Conservation (phyloP, 1,140 invertebrate species). For the Conopomorpha cramerella region DNA sequence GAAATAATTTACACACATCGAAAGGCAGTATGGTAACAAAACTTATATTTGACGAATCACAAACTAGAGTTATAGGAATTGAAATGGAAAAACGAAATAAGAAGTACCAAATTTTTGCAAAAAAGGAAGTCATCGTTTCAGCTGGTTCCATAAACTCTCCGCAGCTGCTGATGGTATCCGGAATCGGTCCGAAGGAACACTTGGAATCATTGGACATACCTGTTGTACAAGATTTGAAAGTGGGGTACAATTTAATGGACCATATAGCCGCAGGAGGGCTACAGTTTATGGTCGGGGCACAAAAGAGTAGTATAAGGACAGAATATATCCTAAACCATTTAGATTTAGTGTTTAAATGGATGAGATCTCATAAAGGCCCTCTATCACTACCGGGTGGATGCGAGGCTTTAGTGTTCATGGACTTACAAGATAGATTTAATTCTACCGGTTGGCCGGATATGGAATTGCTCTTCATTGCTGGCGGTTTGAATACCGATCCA, state of each 20-base stretch:
- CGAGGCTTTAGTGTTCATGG: slow-evolving; percentile 78
- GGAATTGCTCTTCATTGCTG: slow-evolving; percentile 70
- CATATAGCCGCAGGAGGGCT: slow-evolving; percentile 74
- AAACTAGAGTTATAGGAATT: slow-evolving; percentile 68
- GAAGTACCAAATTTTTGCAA: slow-evolving; percentile 64
- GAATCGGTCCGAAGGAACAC: slow-evolving; percentile 75
- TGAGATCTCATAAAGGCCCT: slow-evolving; percentile 61
- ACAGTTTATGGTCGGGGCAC: slow-evolving; percentile 66
- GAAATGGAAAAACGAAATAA: slow-evolving; percentile 61
- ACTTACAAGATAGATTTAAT: slow-evolving; percentile 68
- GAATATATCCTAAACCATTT: slow-evolving; percentile 35
- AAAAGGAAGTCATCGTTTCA: slow-evolving; percentile 77
- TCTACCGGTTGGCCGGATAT: slow-evolving; percentile 73
- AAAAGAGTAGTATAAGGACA: slow-evolving; percentile 30
- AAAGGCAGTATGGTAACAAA: slow-evolving; percentile 70
- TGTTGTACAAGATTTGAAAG: slow-evolving; percentile 71
- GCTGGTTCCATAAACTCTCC: slow-evolving; percentile 77
- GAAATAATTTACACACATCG: slow-evolving; percentile 69
- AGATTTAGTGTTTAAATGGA: slow-evolving; percentile 57
- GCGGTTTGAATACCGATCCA: slow-evolving; percentile 59
- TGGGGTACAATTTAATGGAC: slow-evolving; percentile 80
- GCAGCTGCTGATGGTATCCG: slow-evolving; percentile 81
- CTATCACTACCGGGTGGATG: slow-evolving; percentile 78
- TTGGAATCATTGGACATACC: slow-evolving; percentile 65
- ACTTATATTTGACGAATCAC: slow-evolving; percentile 72